Base-by-base conservation (phyloP, 2,113 vertebrate genomes). In the Pseudolaguvia tuberculata region DNA sequence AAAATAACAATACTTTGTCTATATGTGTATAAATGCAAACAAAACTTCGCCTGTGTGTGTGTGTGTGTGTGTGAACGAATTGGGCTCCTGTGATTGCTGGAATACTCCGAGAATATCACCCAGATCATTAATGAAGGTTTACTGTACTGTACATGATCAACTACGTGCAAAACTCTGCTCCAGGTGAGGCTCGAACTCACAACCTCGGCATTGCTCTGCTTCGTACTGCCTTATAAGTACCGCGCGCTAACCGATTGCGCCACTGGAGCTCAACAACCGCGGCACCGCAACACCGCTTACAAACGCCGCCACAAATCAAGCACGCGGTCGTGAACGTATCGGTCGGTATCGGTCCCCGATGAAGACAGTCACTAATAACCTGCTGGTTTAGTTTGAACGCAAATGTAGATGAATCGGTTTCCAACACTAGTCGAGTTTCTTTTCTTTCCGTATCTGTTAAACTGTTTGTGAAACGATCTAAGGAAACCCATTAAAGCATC, bases 151-250 rank as follows among this genome's bases (percentile, higher is more conserved):
- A n/a, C n/a, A n/a, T n/a, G 27, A 13, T 52, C 5, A 29, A 55
- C 11, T 48, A 0, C 17, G n/a, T 51, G 66, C 47, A 89, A 91
- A 88, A 82, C 63, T 58, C 29, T 98, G 95, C 95, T 98, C 95
- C 95, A 97, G 96, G 96, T 98, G 95, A 98, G 95, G 96, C 94
- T 97, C 94, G 95, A 97, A 98, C 96, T 97, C 95, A 98, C 94
- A 98, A 97, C 94, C 94, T 97, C 94, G 94, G 94, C 94, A 95
- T 97, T 23, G 92, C 94, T 94, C 39, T 55, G 86, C 91, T 85
- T 80, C 1, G 78, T 94, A 97, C 95, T 96, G 96, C 91, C 88
- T 65, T 98, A 98, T 98, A 98, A 98, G 95, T 97, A 98, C 95
- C 94, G 92, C 94, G 94, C 94, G 93, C 95, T 98, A 95, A 98